Evolutionary conservation across 2,113 vertebrate species (phyloP).

Genomic region (Neolamprologus sp.): DNA sequence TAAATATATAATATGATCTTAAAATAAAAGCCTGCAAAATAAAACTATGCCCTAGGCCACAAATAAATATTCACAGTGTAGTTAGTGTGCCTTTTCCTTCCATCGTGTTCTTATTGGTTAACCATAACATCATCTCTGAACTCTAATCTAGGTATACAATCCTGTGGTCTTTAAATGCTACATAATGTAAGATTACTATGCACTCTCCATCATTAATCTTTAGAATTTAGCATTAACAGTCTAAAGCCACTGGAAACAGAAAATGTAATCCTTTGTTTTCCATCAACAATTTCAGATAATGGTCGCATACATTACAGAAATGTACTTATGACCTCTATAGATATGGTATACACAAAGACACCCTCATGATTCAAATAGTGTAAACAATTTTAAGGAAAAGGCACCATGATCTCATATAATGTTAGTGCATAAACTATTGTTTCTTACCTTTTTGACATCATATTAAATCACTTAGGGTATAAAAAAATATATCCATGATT

Average conservation of each 20-base stretch:
- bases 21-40: neutral
- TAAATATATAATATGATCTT: neutral
- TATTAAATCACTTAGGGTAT: neutral
- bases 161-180: neutral
- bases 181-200: neutral
- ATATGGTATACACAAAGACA: neutral
- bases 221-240: neutral
- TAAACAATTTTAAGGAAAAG: neutral
- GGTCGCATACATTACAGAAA: neutral
- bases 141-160: slow-evolving; percentile 12
- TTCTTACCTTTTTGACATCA: neutral
- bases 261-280: slow-evolving; percentile 12
- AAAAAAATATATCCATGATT: neutral
- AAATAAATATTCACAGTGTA: neutral
- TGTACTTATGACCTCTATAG: neutral
- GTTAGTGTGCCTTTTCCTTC: neutral
- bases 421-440: neutral
- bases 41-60: neutral
- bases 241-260: neutral
- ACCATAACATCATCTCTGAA: neutral
- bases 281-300: neutral
- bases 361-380: neutral
- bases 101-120: neutral
- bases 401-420: neutral
- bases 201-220: slow-evolving; percentile 12